Base-by-base conservation (phyloP, 2,888 invertebrate species). In the Aethes cnicana region DNA sequence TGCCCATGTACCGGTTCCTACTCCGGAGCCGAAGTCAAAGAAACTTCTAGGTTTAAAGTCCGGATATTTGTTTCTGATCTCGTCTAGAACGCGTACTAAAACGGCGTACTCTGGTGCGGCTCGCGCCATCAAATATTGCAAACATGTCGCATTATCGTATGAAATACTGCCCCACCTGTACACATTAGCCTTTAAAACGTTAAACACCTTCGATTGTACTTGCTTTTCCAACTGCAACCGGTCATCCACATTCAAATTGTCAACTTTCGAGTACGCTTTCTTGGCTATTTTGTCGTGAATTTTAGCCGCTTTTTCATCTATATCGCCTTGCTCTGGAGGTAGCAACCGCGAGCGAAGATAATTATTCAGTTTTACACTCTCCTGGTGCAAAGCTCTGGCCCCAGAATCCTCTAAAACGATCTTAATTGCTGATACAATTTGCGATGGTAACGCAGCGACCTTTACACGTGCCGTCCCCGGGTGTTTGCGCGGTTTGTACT, bases 11-110 rank as follows among this genome's bases (percentile, higher is more conserved):
- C 93, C 95, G 0, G 96, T 95, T 0, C 97, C 98, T 3, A 96
- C 84, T 0, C 98, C 98, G 3, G 97, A 96, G 0, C 98, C 98
- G 78, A 96, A 97, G 84, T 98, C 98, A 63, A 98, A 95, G 59
- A 97, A 91, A 54, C 93, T 92, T 52, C 91, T 84, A 0, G 98
- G 98, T 52, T 88, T 87, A 73, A 95, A 98, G 11, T 92, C 76
- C 0, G 91, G 87, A 72, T 94, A 90, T 44, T 93, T 87, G 26
- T 72, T 72, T 41, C 84, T 82, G 46, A 98, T 94, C 87, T 97
- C 97, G 32, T 91, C 86, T 28, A 98, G 91, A 41, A 97, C 92
- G 66, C 91, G 92, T 25, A 88, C 69, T 25, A 96, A 69, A 2
- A 93, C 92, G 0, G 94, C 93, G 84, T 95, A 97, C 61, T 98